Conservation (phyloP, 2,113 vertebrate genomes). For the Carassius auratus region DNA sequence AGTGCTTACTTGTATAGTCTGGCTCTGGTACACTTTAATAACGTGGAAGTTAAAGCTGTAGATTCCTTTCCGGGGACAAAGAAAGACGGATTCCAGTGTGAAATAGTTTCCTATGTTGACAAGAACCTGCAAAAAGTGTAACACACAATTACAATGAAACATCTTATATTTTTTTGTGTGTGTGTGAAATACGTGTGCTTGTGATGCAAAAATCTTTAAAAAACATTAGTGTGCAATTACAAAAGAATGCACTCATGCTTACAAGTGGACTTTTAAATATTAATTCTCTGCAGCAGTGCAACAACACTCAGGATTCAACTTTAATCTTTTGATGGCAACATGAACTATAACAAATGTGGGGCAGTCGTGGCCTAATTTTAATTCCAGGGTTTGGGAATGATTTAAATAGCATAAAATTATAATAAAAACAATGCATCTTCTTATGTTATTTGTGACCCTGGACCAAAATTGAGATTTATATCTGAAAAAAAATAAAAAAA, state of each 20-base stretch:
- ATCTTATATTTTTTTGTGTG: not conserved
- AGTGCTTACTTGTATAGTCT: constrained; percentile 94
- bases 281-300: not conserved
- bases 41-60: constrained; percentile 99
- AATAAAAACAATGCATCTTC: too few relatives aligned
- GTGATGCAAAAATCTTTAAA: not conserved
- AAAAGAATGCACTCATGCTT: constrained; percentile 3
- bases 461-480: too few relatives aligned
- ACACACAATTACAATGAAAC: constrained; percentile 22
- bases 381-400: not conserved
- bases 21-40: constrained; percentile 99
- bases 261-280: not conserved
- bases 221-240: not conserved
- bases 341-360: not conserved
- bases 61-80: constrained; percentile 96
- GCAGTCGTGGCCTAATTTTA: not conserved
- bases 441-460: not conserved
- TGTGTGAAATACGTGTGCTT: not conserved
- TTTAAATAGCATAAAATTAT: not conserved
- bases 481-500: too few relatives aligned
- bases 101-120: constrained; percentile 99
- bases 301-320: not conserved
- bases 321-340: not conserved
- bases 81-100: constrained; percentile 96
- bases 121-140: constrained; percentile 80